phyloP scores from a whole-genome alignment of 1,140 invertebrate species.

The Anoplophora glabripennis region DNA sequence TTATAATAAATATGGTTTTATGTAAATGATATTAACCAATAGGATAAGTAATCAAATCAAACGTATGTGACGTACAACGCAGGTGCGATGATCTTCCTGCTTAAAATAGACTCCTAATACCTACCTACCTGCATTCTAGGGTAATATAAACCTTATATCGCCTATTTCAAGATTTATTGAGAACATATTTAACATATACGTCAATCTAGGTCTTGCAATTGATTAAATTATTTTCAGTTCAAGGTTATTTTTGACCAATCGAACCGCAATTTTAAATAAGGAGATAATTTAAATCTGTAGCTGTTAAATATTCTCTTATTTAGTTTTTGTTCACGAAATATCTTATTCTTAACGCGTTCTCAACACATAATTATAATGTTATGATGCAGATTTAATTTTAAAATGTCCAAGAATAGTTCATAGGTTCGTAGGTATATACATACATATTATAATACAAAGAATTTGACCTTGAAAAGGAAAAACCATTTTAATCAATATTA shows the following conservation, averaged over 20 bases:
- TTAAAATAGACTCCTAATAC: background rate
- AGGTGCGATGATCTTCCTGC: background rate
- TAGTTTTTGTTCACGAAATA: background rate
- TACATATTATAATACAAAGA: too few relatives aligned
- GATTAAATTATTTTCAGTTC: background rate
- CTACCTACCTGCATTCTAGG: background rate
- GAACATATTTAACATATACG: background rate
- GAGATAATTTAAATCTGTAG: too few relatives aligned
- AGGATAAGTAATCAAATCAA: too few relatives aligned
- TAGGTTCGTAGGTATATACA: background rate
- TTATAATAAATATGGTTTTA: too few relatives aligned
- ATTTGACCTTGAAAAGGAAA: too few relatives aligned
- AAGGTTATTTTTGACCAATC: conserved; percentile 9
- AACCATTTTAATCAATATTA: too few relatives aligned
- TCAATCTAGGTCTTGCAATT: background rate
- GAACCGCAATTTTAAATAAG: too few relatives aligned
- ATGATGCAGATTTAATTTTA: background rate
- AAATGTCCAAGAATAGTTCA: background rate
- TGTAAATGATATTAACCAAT: too few relatives aligned
- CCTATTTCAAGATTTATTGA: background rate
- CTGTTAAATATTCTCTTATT: too few relatives aligned
- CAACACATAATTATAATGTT: background rate
- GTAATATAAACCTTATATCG: too few relatives aligned
- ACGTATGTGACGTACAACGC: background rate
- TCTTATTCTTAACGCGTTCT: background rate